A percentile compares a stretch with the other conserved stretches of the same genome.
phyloP scores from a whole-genome alignment of 2,888 invertebrate genomes.

The Alloscopus bannaensis region DNA sequence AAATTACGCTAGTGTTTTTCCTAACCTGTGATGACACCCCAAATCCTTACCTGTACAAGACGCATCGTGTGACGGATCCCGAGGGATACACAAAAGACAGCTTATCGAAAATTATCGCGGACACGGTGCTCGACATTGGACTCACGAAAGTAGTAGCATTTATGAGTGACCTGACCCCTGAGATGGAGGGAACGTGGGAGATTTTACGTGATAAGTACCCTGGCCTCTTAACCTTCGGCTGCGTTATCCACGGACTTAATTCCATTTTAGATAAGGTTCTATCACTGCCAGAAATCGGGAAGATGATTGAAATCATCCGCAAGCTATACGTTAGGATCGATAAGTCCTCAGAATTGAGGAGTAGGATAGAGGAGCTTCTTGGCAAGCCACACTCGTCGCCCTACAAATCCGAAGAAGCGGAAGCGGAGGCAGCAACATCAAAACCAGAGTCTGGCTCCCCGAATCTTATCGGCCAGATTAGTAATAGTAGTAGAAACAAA shows the following conservation, averaged over 20 bases:
- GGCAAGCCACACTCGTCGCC: slow-evolving; percentile 33
- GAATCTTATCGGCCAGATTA: slow-evolving; percentile 1
- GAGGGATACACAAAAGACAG: slow-evolving; percentile 49
- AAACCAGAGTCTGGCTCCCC: neutral
- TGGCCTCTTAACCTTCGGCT: slow-evolving; percentile 60
- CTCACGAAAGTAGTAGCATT: slow-evolving; percentile 61
- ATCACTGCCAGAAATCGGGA: slow-evolving; percentile 48
- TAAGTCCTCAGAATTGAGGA: slow-evolving; percentile 48
- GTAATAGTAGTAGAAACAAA: slow-evolving; percentile 21
- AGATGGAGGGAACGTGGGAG: slow-evolving; percentile 58
- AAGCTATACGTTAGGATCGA: slow-evolving; percentile 50
- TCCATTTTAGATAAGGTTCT: slow-evolving; percentile 52
- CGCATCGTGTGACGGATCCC: slow-evolving; percentile 30
- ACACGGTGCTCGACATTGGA: slow-evolving; percentile 50
- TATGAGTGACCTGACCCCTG: slow-evolving; percentile 50
- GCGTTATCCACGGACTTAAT: slow-evolving; percentile 59
- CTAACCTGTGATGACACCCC: slow-evolving; percentile 59
- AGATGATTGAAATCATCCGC: slow-evolving; percentile 43
- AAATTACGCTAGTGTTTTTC: slow-evolving; percentile 51
- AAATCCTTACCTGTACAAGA: slow-evolving; percentile 54
- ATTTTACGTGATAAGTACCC: slow-evolving; percentile 59
- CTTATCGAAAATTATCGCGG: slow-evolving; percentile 50
- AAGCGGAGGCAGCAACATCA: neutral
- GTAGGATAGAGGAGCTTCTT: slow-evolving; percentile 24
- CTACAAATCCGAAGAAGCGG: slow-evolving; percentile 16